phyloP scores from a whole-genome alignment of 2,797 vertebrate species.

The Podarcis siculus region DNA sequence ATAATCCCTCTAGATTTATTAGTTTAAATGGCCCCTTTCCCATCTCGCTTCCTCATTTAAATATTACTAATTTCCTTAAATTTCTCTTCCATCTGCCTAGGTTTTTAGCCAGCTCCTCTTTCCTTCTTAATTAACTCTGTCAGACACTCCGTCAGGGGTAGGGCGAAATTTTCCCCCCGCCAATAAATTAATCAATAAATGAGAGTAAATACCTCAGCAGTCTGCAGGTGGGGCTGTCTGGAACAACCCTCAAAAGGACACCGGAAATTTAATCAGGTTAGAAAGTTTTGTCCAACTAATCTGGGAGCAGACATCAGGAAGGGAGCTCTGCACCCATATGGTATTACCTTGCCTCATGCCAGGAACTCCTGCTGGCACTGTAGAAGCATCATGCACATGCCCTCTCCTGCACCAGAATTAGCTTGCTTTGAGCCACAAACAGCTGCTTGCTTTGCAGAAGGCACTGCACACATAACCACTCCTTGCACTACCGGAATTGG shows the following conservation, averaged over 20 bases:
- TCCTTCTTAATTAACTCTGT: conserved; percentile 49
- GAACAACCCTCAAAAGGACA: neutral
- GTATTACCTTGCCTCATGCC: neutral
- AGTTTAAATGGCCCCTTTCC: conserved; percentile 66
- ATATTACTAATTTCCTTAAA: conserved; percentile 67
- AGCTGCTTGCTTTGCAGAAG: neutral
- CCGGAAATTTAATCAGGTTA: neutral
- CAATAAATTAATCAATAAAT: conserved; percentile 34
- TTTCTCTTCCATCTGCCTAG: conserved; percentile 63
- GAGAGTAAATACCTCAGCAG: conserved; percentile 40
- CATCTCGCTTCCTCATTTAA: conserved; percentile 66
- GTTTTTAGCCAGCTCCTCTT: conserved; percentile 66
- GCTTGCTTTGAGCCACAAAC: neutral
- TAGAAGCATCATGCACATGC: neutral
- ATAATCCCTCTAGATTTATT: conserved; percentile 80
- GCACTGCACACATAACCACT: too few species aligned
- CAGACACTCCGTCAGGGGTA: conserved; percentile 50
- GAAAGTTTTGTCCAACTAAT: neutral
- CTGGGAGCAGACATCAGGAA: neutral
- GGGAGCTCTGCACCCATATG: too few species aligned
- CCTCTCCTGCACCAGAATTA: neutral
- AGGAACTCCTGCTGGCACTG: neutral
- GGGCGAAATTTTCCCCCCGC: neutral
- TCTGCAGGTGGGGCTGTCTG: too few species aligned
- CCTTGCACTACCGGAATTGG: neutral